Conservation (phyloP, 2,113 vertebrate species). For the Callopanchax toddi region DNA sequence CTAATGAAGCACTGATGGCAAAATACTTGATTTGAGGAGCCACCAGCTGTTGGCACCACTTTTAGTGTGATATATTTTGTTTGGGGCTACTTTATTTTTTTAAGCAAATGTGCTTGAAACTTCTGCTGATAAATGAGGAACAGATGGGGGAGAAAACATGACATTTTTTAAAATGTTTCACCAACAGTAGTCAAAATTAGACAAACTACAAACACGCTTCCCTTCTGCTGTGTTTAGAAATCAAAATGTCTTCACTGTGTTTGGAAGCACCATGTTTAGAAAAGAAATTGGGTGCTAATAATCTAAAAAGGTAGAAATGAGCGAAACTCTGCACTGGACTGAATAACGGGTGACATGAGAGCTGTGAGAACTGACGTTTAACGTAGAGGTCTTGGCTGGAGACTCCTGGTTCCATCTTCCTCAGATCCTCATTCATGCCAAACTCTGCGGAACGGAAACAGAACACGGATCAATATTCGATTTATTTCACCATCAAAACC, state of each 20-base stretch:
- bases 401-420: constrained; percentile 90
- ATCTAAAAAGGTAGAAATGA: background rate
- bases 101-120: background rate
- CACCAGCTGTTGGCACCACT: background rate
- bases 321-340: background rate
- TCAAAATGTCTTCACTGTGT: too few relatives aligned
- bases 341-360: background rate
- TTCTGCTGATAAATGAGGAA: background rate
- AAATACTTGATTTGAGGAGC: constrained; percentile 15
- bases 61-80: background rate
- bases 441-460: constrained; percentile 88
- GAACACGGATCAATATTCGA: too few relatives aligned
- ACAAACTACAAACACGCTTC: background rate
- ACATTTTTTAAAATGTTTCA: background rate
- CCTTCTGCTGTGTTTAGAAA: background rate
- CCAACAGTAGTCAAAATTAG: background rate
- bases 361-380: constrained; percentile 87
- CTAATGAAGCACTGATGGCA: constrained; percentile 5
- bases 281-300: background rate
- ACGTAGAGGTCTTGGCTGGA: constrained; percentile 93
- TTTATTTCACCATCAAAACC: too few relatives aligned
- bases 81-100: background rate
- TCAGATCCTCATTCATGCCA: constrained; percentile 89
- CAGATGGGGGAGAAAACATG: background rate
- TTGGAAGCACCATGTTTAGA: background rate